Base-by-base conservation (phyloP, 2,797 vertebrate genomes). In the Oreochromis mossambicus region DNA sequence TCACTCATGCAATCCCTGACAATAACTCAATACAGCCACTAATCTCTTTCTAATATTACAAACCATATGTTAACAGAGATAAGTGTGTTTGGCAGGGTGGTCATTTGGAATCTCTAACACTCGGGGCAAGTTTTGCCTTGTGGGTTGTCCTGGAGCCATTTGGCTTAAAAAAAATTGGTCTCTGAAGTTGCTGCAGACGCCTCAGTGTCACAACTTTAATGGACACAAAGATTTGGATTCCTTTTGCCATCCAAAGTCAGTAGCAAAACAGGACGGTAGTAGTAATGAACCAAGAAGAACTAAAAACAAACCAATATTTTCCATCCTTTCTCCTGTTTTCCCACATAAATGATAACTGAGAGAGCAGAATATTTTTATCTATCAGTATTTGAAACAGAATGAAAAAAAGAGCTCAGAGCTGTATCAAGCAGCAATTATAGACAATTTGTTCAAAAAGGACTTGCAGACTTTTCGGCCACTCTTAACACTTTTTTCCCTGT, bases 21-120 rank as follows among this genome's bases (percentile, higher is more conserved):
- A 86, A 38, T 70, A 34, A 89, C 83, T 90, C 87, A 80, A 88
- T 77, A 76, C 86, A 24, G 79, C 79, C 76, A 4, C 78, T 92
- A 68, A 92, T 91, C 87, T 91, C 81, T 75, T 61, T 70, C 83
- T 85, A 80, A 90, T 87, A 87, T 90, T 82, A 81, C 77, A 41
- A 86, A 80, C 81, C 91, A 80, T 87, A 73, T 93, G 94, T 85
- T 90, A 79, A 36, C 50, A 78, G 77, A 86, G 92, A 92, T 93
- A 91, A 88, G 50, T 84, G 81, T 68, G 78, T 84, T 84, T 87
- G 88, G 78, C 76, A 29, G 76, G 29, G 54, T 63, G 79, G 90
- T 83, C 78, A 82, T 88, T 91, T 80, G 80, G 68, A 89, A 86
- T 84, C 54, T 77, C 61, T 82, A 83, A 83, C 36, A 50, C 88